Evolutionary conservation across 1,140 invertebrate species (phyloP).

Genomic region (Yoshiicerus persimilis): DNA sequence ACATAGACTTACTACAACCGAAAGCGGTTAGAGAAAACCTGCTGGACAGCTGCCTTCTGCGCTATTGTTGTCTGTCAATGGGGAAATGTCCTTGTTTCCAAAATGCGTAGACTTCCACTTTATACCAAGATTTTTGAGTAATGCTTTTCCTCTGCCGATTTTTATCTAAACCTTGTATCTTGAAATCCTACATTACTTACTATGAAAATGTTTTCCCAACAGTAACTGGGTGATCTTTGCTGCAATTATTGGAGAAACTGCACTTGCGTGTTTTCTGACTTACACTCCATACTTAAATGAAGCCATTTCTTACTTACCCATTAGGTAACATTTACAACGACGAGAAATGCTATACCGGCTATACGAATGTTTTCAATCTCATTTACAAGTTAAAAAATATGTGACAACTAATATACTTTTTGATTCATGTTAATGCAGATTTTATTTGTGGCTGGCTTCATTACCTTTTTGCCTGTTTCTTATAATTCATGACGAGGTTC

Average conservation of each 20-base stretch:
- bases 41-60: constrained; percentile 68
- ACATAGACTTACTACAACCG: constrained; percentile 65
- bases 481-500: constrained; percentile 62
- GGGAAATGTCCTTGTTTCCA: constrained; percentile 70
- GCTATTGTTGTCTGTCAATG: constrained; percentile 70
- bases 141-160: background rate
- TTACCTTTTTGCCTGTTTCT: constrained; percentile 62
- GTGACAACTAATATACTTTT: background rate
- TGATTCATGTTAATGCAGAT: constrained; percentile 52
- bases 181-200: background rate
- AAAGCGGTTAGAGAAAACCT: constrained; percentile 67
- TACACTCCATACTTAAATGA: constrained; percentile 59
- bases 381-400: no score
- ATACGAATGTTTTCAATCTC: no score
- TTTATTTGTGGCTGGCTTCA: constrained; percentile 65
- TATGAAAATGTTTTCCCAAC: background rate
- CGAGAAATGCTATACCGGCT: no score
- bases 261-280: constrained; percentile 58
- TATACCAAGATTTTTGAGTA: constrained; percentile 54
- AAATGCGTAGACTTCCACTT: constrained; percentile 65
- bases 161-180: background rate
- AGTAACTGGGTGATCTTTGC: constrained; percentile 56
- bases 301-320: constrained; percentile 40
- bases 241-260: constrained; percentile 62
- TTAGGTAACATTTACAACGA: no score